These are phyloP conservation scores for Drosophila austrosaltans DNA, from an alignment of 2,888 invertebrate species.

Conservation along the genomic window DNA sequence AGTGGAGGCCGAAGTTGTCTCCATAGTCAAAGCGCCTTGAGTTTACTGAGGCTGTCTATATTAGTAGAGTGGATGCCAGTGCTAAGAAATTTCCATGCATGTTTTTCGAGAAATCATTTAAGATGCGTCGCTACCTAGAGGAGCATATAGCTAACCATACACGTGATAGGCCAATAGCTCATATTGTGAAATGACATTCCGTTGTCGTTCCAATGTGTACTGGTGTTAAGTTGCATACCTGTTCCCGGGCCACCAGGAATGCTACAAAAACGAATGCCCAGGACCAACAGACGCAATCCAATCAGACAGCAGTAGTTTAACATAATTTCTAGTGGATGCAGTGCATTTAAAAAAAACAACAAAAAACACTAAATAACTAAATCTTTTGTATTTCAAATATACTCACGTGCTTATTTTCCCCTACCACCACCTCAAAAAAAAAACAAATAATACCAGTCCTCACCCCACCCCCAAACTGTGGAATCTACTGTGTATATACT, in stretches of 20 bases:
- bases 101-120: constrained; percentile 76
- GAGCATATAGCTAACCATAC: constrained; percentile 70
- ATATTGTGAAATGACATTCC: constrained; percentile 68
- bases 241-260: constrained; percentile 20
- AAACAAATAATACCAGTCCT: no score
- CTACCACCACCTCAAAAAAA: no score
- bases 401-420: no score
- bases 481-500: no score
- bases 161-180: constrained; percentile 66
- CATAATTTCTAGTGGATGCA: no score
- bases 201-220: constrained; percentile 75
- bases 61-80: constrained; percentile 42
- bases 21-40: constrained; percentile 26
- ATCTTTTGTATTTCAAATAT: no score
- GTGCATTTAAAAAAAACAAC: no score
- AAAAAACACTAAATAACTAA: no score
- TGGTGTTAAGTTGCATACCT: constrained; percentile 77
- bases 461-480: no score
- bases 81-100: constrained; percentile 65
- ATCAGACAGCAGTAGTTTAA: no score
- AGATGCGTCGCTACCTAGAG: constrained; percentile 72
- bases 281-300: no score
- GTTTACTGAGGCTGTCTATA: constrained; percentile 27
- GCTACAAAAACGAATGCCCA: no score
- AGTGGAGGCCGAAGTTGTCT: constrained; percentile 17